Conservation (phyloP, 2,797 vertebrate genomes). For the Myotis planiceps region DNA sequence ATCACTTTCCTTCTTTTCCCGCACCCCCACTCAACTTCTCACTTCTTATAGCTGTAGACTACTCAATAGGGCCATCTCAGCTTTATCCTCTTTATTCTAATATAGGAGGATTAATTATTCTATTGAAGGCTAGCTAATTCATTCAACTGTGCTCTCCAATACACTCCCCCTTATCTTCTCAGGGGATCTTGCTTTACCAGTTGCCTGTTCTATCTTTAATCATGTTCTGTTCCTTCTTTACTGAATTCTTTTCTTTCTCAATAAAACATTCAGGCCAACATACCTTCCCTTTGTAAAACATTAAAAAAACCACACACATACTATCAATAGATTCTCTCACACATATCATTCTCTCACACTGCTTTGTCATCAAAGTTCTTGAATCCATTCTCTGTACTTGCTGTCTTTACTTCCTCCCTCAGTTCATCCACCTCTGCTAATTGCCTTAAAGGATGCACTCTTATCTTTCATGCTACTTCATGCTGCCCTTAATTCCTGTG, state of each 20-base stretch:
- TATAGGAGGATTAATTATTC: neutral
- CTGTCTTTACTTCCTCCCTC: neutral
- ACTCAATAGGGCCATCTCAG: neutral
- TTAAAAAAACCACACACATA: neutral
- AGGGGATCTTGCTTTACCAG: neutral
- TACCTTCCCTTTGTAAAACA: neutral
- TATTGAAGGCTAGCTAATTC: neutral
- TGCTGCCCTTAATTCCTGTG: neutral
- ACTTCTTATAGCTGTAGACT: neutral
- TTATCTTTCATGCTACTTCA: neutral
- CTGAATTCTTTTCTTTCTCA: neutral
- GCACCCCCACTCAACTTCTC: neutral
- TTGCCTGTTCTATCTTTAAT: neutral
- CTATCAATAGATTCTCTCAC: neutral
- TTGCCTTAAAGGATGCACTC: neutral
- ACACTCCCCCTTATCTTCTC: neutral
- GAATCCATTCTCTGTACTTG: neutral
- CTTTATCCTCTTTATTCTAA: neutral
- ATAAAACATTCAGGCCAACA: neutral
- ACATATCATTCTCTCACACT: neutral
- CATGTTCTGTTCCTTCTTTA: neutral
- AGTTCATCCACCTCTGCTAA: neutral
- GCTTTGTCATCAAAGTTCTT: neutral
- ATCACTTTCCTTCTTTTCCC: neutral
- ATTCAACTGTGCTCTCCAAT: neutral